Base-by-base conservation (phyloP, 2,113 vertebrate species). In the Turdus rufiventris region DNA sequence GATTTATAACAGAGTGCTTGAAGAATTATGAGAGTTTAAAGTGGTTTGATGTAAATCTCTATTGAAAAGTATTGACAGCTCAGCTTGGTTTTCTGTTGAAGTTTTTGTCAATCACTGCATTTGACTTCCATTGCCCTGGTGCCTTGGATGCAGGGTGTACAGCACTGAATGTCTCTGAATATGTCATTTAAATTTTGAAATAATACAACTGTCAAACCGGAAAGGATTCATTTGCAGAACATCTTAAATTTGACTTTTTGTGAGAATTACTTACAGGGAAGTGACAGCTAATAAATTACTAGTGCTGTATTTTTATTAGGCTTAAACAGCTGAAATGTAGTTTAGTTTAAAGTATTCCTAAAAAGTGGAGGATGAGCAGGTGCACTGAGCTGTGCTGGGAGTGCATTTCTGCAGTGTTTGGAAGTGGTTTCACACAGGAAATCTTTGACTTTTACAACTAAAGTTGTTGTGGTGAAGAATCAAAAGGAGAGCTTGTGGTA, bases 61-160 rank as follows among this genome's bases (percentile, higher is more conserved):
- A 45, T 68, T 89, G 93, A 88, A 92, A 95, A 71, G 29, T 94
- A 96, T 93, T 73, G 91, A 68, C 89, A 94, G 81, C 65, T 79
- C 77, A 77, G 26, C 60, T 75, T 14, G 13, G 56, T 68, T 91
- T 94, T 89, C 47, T 56, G 6, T 24, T 86, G 63, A 14, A 36
- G 0, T 13, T 50, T 77, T 67, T 78, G 90, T 70, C 61, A 82
- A 79, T 76, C 62, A 48, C 57, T 38, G 20, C 54, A 67, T 93
- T 95, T 87, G 66, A 36, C 51, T 92, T 87, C 79, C 40, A 14
- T 34, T 89, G 76, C 51, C 56, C 38, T 89, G 23, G 29, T 79
- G 76, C 40, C 42, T 95, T 81, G 83, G 93, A 93, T 96, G 68
- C 42, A 66, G 51, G 31, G 24, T 85, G 48, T 33, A 58, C 53